Conservation (phyloP, 2,888 invertebrate genomes). For the Acanthococcus lagerstroemiae region DNA sequence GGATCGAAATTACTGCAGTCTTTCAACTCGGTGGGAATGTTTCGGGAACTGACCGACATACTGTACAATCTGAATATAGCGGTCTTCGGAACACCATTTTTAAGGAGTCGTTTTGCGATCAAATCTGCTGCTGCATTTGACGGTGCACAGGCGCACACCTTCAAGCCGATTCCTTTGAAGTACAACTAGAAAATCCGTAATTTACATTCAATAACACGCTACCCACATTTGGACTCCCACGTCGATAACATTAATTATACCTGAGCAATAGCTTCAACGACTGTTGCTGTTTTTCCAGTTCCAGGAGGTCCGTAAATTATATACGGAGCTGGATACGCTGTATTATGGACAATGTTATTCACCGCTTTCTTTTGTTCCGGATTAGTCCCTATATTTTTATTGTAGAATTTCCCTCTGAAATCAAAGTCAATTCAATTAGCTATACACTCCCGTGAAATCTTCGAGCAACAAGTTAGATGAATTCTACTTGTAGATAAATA, state of each 20-base stretch:
- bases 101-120: slow-evolving; percentile 46
- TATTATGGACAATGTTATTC: slow-evolving; percentile 52
- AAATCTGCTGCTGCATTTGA: slow-evolving; percentile 66
- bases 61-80: slow-evolving; percentile 44
- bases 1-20: slow-evolving; percentile 39
- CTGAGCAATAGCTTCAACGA: slow-evolving; percentile 61
- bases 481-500: no score
- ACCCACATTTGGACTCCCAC: no score
- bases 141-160: slow-evolving; percentile 51
- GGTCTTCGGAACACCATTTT: slow-evolving; percentile 39
- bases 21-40: slow-evolving; percentile 8
- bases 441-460: no score
- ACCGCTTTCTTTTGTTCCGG: slow-evolving; percentile 56
- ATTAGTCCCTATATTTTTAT: slow-evolving; percentile 45
- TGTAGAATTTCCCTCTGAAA: no score
- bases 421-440: no score
- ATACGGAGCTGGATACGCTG: slow-evolving; percentile 59
- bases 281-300: slow-evolving; percentile 61
- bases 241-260: no score
- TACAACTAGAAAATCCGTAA: not conserved
- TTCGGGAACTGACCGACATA: slow-evolving; percentile 36
- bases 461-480: no score
- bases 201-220: no score
- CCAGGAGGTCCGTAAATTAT: slow-evolving; percentile 82
- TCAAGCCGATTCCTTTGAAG: not conserved